phyloP scores from a whole-genome alignment of 2,113 vertebrate species.

The Peromyscus californicus region DNA sequence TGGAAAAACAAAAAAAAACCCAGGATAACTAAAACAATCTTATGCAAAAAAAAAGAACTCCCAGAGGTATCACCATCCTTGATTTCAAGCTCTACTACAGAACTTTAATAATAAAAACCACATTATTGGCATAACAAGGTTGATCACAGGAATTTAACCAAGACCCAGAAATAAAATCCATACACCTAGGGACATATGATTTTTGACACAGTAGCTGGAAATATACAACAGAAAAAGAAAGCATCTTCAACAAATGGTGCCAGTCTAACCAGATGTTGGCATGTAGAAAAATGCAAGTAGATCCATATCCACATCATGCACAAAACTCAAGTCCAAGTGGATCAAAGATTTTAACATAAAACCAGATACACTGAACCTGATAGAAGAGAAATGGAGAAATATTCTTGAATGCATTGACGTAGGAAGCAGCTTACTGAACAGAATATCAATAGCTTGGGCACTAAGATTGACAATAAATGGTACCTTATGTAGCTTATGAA shows the following conservation, averaged over 20 bases:
- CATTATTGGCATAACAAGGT: background rate
- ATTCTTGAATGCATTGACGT: background rate
- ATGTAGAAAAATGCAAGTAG: background rate
- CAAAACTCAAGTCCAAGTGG: background rate
- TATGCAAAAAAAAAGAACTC: background rate
- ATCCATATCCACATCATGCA: background rate
- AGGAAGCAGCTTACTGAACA: background rate
- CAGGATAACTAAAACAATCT: background rate
- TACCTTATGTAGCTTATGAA: background rate
- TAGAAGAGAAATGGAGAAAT: background rate
- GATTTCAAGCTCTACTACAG: background rate
- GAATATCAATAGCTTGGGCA: background rate
- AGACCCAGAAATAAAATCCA: background rate
- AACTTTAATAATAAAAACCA: background rate
- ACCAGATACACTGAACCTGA: background rate
- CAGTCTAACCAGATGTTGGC: background rate
- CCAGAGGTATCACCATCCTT: background rate
- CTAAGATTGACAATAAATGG: background rate
- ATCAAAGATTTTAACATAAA: background rate
- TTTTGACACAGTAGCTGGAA: background rate
- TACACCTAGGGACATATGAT: background rate
- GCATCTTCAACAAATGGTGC: background rate
- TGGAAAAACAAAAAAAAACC: background rate
- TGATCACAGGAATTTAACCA: background rate
- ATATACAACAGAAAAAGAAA: background rate